A percentile compares a stretch with the other conserved stretches of the same genome.
Evolutionary conservation across 2,797 vertebrate species (phyloP).

Genomic region (Sebastes diploproa): DNA sequence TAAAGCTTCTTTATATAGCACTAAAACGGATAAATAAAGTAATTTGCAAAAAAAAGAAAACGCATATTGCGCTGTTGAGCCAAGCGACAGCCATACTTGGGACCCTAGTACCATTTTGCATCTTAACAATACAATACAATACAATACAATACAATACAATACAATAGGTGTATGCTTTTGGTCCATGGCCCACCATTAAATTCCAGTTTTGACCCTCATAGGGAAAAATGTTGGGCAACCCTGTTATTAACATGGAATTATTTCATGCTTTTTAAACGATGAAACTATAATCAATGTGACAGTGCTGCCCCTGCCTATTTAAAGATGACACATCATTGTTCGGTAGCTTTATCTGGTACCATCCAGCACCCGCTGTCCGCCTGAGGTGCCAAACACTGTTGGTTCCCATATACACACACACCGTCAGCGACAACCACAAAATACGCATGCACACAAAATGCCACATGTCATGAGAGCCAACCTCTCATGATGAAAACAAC

Average conservation of each 20-base stretch:
- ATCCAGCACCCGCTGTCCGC: constrained; percentile 15
- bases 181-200: too few species aligned
- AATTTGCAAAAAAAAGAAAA: too few species aligned
- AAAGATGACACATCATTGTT: constrained; percentile 7
- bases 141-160: too few species aligned
- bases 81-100: too few species aligned
- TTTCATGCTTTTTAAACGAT: not conserved
- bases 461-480: constrained; percentile 2
- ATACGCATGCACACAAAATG: not conserved
- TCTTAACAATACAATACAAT: too few species aligned
- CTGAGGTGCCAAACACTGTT: constrained; percentile 13
- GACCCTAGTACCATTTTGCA: too few species aligned
- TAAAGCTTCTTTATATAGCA: too few species aligned
- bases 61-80: too few species aligned
- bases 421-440: not conserved
- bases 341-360: constrained; percentile 20
- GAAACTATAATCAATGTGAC: not conserved
- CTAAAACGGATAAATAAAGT: too few species aligned
- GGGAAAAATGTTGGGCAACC: too few species aligned
- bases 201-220: too few species aligned
- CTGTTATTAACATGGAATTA: not conserved
- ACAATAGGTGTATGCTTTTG: too few species aligned
- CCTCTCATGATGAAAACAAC: constrained; percentile 22
- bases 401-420: not conserved
- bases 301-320: not conserved